Base-by-base conservation (phyloP, 2,797 vertebrate species). In the Anabas testudineus region DNA sequence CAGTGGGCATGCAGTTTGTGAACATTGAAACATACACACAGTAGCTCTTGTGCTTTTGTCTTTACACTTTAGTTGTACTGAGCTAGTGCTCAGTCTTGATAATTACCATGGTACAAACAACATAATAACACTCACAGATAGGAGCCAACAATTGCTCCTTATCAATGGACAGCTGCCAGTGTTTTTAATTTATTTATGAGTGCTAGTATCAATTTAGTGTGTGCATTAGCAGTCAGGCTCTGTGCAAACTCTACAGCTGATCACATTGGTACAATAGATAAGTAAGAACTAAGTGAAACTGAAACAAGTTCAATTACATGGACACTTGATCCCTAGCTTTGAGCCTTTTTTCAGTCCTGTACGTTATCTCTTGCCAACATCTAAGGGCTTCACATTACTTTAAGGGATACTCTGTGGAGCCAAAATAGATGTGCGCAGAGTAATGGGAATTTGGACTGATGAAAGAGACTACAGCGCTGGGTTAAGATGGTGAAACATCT, bases 401-500 rank as follows among this genome's bases (percentile, higher is more conserved):
- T 26, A 10, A 68, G 42, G 45, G 52, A 52, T 57, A 28, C 57
- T 32, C 37, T 26, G 10, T 43, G 58, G 54, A 71, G 61, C 42
- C 68, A 52, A 59, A 49, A 22, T 60, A 30, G 57, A 59, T 8
- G 8, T 49, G 76, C 78, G 71, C 2, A 58, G 79, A 85, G 66
- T 68, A 79, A 84, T 69, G 67, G 61, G 78, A 81, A 76, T 86
- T 61, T 49, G 62, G 56, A 45, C 47, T 7, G 54, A 61, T 57
- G 57, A 82, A 71, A 74, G 70, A 62, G 51, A 65, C 48, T 77
- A 84, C 67, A 72, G 75, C 19, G 2, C 19, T 15, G 52, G 79
- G 46, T 82, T 83, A 71, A 75, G 80, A 71, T 75, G 18, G 65
- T 63, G 72, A 84, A 72, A 76, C 72, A 69, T 81, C 56, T 79